Percentiles rank a stretch among this genome's conserved stretches.
phyloP scores from a whole-genome alignment of 2,797 vertebrate genomes.

The Sparidentex hasta region DNA sequence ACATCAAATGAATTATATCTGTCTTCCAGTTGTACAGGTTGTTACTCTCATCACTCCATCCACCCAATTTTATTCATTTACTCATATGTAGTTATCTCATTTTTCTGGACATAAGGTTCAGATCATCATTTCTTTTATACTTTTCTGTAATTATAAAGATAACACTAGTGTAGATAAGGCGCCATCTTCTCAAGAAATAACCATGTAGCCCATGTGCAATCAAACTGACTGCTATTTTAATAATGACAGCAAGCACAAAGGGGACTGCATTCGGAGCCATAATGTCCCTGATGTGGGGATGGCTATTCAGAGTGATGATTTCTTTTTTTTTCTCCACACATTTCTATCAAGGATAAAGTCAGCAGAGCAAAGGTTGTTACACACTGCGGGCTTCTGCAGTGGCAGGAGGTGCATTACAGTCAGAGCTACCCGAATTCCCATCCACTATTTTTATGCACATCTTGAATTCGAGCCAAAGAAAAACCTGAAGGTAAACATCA shows the following conservation, averaged over 20 bases:
- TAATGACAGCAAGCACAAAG: slow-evolving; percentile 45
- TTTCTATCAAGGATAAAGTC: slow-evolving; percentile 43
- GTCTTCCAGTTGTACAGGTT: slow-evolving; percentile 36
- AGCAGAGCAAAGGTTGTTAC: slow-evolving; percentile 39
- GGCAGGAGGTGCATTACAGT: slow-evolving; percentile 27
- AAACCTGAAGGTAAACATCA: slow-evolving; percentile 45
- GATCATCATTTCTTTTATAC: background rate
- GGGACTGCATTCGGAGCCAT: slow-evolving; percentile 32
- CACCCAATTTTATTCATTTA: background rate
- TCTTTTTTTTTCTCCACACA: slow-evolving; percentile 16
- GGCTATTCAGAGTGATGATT: background rate
- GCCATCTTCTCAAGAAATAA: slow-evolving; percentile 23
- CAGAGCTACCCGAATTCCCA: slow-evolving; percentile 20
- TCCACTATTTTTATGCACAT: slow-evolving; percentile 23
- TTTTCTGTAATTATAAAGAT: slow-evolving; percentile 15
- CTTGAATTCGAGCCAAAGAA: slow-evolving; percentile 41
- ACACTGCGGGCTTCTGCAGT: slow-evolving; percentile 24
- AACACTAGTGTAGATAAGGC: background rate
- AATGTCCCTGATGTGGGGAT: slow-evolving; percentile 2
- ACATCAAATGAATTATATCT: slow-evolving; percentile 43
- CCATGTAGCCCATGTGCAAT: slow-evolving; percentile 20
- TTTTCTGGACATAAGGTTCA: background rate
- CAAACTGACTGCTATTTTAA: slow-evolving; percentile 48
- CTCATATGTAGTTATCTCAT: slow-evolving; percentile 3
- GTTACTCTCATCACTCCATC: slow-evolving; percentile 40